These are phyloP conservation scores for Ophthalmolycus amberensis DNA, from an alignment of 2,113 vertebrate genomes.

Conservation along the genomic window DNA sequence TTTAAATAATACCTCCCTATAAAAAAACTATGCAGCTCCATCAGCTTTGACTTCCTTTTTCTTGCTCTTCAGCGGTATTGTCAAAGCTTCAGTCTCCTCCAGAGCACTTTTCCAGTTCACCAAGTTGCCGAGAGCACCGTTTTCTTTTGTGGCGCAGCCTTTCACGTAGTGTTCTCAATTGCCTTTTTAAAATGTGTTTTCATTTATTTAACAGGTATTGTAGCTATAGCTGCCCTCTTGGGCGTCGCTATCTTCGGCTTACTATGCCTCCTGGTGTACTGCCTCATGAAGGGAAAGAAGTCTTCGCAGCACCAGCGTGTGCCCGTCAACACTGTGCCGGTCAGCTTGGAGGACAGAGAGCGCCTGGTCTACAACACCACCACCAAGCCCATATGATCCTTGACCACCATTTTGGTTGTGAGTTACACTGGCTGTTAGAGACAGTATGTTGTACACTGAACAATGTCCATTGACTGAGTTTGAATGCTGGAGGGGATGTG, in stretches of 20 bases:
- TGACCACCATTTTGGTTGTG: neutral
- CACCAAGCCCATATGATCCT: constrained; percentile 91
- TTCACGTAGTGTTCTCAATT: neutral
- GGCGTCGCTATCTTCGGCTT: constrained; percentile 85
- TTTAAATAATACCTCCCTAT: neutral
- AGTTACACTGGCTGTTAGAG: neutral
- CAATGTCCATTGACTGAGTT: constrained; percentile 7
- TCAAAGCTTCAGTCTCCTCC: neutral
- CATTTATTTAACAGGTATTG: constrained; percentile 56
- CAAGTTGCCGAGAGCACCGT: constrained; percentile 3
- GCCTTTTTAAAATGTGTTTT: neutral
- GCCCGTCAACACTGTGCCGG: constrained; percentile 81
- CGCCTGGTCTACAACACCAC: constrained; percentile 91
- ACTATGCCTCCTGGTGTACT: constrained; percentile 86
- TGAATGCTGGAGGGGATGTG: constrained; percentile 1
- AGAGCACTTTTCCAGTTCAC: constrained; percentile 12
- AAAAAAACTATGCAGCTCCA: neutral
- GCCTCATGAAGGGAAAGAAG: constrained; percentile 85
- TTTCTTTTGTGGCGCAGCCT: neutral
- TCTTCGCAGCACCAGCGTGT: constrained; percentile 77
- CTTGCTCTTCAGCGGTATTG: neutral
- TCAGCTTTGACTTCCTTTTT: constrained; percentile 1
- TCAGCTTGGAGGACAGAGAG: constrained; percentile 87
- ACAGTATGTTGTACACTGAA: neutral
- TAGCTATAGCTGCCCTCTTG: constrained; percentile 83